Evolutionary conservation across 1,140 invertebrate genomes (phyloP), one percentile per base, ranked within the genome.

Genomic region (Hirudo medicinalis): DNA sequence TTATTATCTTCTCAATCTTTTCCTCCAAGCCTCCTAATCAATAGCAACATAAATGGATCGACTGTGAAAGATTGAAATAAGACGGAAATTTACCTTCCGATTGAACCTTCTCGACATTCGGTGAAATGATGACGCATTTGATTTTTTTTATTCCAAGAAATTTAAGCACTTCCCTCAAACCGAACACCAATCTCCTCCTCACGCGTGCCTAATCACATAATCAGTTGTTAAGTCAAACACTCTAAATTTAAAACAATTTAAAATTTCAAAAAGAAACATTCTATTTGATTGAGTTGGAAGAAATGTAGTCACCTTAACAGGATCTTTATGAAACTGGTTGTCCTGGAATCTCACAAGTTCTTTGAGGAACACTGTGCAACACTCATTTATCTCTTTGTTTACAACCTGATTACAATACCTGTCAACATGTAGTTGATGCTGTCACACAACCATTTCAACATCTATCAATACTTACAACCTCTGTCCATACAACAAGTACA

Each of bases 281-380:
- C 11, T n/a, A n/a, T 6, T 40, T 40, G 40, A 40, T 40, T 49
- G 15, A 36, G 6, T 36, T 36, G 2, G 32, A 36, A 36, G 32
- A 63, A 63, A 63, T 25, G 11, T 63, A 20, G 78, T 77, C 32
- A 85, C 86, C 78, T 87, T 87, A 2, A 85, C 80, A 36, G 85
- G 85, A 75, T 87, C 86, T 72, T 84, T 84, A 53, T 84, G 81
- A 76, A 84, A 86, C 25, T 85, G 80, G 13, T 86, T 79, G 70
- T 86, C 85, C 76, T 88, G 87, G 75, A 87, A 87, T 9, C 82
- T 78, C 69, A 86, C 80, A 17, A 88, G 78, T 72, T 86, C 84
- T 72, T 82, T 80, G 4, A 88, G 72, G 17, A 88, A 77, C 4
- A 66, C 43, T 11, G 76, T 78, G 63, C 80, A 80, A 74, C 76